Evolutionary conservation across 2,797 vertebrate genomes (phyloP).

Genomic region (Sylvilagus floridanus): DNA sequence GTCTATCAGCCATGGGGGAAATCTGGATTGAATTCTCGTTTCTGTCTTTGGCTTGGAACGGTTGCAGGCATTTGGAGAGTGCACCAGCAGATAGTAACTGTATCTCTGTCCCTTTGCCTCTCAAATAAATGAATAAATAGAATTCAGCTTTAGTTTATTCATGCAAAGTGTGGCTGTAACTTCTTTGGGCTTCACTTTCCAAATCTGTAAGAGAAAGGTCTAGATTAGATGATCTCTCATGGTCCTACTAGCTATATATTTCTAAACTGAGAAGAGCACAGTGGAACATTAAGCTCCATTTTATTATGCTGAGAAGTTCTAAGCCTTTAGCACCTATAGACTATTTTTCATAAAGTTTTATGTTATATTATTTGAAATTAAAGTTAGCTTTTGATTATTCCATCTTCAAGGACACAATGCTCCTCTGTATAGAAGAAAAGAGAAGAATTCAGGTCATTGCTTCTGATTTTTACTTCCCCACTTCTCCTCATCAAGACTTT

Average conservation of each 20-base stretch:
- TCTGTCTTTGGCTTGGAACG: too few species aligned
- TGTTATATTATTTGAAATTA: constrained; percentile 33
- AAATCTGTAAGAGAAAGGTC: background rate
- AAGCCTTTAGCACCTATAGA: background rate
- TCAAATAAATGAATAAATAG: too few species aligned
- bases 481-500: background rate
- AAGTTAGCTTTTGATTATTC: constrained; percentile 50
- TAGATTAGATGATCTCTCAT: background rate
- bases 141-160: background rate
- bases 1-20: too few species aligned
- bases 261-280: background rate
- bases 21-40: too few species aligned
- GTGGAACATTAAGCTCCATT: background rate
- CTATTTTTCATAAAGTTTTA: background rate
- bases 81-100: too few species aligned
- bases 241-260: background rate
- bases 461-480: background rate
- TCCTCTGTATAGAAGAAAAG: background rate
- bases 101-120: too few species aligned
- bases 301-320: background rate
- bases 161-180: background rate
- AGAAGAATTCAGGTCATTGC: background rate
- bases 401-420: background rate
- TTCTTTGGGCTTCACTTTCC: background rate
- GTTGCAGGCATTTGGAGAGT: too few species aligned